A percentile compares a stretch with the other conserved stretches of the same genome.
Evolutionary conservation across 2,797 vertebrate species (phyloP).

Genomic region (Balearica regulorum): DNA sequence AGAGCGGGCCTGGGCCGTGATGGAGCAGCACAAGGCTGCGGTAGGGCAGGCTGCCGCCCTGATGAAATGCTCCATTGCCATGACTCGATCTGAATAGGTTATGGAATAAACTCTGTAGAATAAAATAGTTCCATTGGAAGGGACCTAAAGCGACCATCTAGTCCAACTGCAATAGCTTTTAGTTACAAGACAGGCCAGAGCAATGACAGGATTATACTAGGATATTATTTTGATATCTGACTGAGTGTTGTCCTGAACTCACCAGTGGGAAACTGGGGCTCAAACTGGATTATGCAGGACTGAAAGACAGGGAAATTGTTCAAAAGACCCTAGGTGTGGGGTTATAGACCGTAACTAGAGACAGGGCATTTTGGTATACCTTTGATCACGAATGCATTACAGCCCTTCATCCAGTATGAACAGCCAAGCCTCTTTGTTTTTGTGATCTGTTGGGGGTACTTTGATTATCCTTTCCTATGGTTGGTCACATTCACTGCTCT

Average conservation of each 20-base stretch:
- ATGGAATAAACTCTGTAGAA: too few relatives aligned
- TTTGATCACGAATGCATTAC: background rate
- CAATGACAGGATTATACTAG: accelerated
- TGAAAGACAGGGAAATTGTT: background rate
- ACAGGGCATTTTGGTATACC: background rate
- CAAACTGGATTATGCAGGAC: background rate
- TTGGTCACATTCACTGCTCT: background rate
- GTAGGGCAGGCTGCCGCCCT: background rate
- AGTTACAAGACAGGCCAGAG: background rate
- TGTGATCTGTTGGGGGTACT: background rate
- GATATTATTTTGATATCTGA: background rate
- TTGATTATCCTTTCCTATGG: background rate
- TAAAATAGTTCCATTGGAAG: accelerated
- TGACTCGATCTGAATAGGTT: background rate
- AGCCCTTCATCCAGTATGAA: background rate
- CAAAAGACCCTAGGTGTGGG: background rate
- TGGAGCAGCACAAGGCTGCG: background rate
- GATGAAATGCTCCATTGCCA: accelerated
- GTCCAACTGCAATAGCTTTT: background rate
- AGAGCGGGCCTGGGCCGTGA: accelerated
- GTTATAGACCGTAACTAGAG: background rate
- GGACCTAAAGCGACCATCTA: accelerated
- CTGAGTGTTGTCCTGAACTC: background rate
- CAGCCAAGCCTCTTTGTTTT: background rate
- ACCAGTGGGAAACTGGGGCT: accelerated